Conservation (phyloP, 2,797 vertebrate genomes). For the Lagodon rhomboides region DNA sequence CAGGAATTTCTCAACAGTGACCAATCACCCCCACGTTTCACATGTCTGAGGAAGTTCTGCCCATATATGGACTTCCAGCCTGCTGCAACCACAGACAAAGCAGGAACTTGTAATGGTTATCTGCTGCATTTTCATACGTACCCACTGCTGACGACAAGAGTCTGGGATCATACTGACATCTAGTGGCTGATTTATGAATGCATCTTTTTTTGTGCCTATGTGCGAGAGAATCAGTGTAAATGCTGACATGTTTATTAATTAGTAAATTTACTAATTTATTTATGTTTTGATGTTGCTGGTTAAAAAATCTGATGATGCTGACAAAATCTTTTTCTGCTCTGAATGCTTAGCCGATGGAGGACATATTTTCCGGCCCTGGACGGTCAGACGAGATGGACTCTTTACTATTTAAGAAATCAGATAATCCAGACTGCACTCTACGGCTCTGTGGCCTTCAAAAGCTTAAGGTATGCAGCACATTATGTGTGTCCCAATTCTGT, state of each 20-base stretch:
- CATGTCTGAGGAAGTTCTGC: constrained; percentile 65
- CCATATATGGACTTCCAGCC: constrained; percentile 74
- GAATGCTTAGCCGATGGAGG: constrained; percentile 75
- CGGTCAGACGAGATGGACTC: constrained; percentile 83
- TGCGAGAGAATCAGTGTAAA: background rate
- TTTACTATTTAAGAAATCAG: constrained; percentile 75
- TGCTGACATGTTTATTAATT: background rate
- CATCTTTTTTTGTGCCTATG: too few species aligned
- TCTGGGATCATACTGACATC: constrained; percentile 59
- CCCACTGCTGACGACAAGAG: background rate
- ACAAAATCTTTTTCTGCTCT: constrained; percentile 37
- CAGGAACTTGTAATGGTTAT: constrained; percentile 51
- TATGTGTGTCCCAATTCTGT: background rate
- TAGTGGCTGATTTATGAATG: constrained; percentile 52
- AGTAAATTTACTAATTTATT: too few species aligned
- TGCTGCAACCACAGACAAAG: constrained; percentile 26
- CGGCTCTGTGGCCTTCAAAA: constrained; percentile 89
- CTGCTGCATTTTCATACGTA: background rate
- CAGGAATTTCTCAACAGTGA: constrained; percentile 50
- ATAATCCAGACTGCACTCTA: constrained; percentile 82
- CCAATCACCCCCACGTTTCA: constrained; percentile 50
- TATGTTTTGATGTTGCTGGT: background rate
- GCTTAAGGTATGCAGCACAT: constrained; percentile 82
- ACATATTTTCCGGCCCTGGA: constrained; percentile 75
- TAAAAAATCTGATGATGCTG: constrained; percentile 7